Percentiles rank a stretch among this genome's conserved stretches.
Conservation (phyloP, 2,797 vertebrate genomes). For the Onychomys torridus region DNA sequence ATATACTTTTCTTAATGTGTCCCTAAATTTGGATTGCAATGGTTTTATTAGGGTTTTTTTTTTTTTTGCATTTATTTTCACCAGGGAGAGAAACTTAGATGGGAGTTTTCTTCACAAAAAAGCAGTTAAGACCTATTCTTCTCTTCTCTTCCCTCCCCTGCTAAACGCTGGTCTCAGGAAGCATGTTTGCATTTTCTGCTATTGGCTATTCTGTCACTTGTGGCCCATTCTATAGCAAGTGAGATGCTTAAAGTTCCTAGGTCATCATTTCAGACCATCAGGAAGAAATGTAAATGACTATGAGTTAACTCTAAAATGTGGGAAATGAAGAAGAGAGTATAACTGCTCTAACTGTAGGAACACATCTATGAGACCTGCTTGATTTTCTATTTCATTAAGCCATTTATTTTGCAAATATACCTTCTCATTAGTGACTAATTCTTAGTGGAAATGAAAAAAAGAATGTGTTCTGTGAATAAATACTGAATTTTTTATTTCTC, state of each 20-base stretch:
- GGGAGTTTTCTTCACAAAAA: background rate
- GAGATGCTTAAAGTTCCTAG: background rate
- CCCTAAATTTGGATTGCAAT: background rate
- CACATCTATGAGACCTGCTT: conserved; percentile 12
- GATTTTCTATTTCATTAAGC: conserved; percentile 21
- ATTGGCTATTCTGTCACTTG: background rate
- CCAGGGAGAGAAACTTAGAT: background rate
- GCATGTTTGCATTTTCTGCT: background rate
- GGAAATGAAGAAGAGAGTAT: conserved; percentile 37
- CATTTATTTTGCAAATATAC: conserved; percentile 4
- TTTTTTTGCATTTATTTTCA: background rate
- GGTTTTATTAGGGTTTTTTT: background rate
- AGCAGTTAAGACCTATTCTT: background rate
- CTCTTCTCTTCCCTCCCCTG: background rate
- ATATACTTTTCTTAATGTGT: background rate
- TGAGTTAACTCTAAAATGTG: background rate
- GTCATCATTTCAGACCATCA: background rate
- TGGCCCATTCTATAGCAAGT: background rate
- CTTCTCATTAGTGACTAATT: background rate
- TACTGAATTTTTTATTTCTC: background rate
- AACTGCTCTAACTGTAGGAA: background rate
- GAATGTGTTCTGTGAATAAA: background rate
- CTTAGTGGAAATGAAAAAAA: background rate
- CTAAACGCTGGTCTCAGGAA: background rate
- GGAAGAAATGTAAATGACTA: conserved; percentile 1